phyloP scores from a whole-genome alignment of 2,113 vertebrate species.

The Mobula hypostoma region DNA sequence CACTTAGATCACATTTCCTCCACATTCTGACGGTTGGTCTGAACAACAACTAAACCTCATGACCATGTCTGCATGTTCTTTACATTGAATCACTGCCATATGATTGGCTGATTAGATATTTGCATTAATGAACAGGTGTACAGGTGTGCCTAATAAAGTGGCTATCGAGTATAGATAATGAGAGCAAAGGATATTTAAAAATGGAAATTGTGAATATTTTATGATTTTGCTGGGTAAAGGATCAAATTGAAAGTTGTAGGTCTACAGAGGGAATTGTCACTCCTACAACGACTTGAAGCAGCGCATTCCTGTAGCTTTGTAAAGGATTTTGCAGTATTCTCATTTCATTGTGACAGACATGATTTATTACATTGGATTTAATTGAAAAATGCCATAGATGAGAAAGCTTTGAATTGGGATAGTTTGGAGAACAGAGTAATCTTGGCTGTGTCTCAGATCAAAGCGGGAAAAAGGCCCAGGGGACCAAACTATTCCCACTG shows the following conservation, averaged over 20 bases:
- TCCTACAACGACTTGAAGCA: slow-evolving; percentile 10
- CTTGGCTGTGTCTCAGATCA: slow-evolving; percentile 13
- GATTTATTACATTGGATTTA: slow-evolving; percentile 51
- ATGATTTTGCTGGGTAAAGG: not conserved
- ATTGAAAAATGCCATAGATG: slow-evolving; percentile 42
- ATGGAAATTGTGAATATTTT: not conserved
- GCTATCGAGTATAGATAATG: not conserved
- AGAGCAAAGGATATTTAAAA: not conserved
- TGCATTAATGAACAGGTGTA: too few relatives aligned
- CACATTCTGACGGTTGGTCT: too few relatives aligned
- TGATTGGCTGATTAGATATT: too few relatives aligned
- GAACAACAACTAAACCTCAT: too few relatives aligned
- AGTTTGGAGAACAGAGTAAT: slow-evolving; percentile 46
- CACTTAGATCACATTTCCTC: too few relatives aligned
- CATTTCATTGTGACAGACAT: slow-evolving; percentile 48
- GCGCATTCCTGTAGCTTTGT: not conserved
- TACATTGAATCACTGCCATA: too few relatives aligned
- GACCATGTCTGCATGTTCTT: too few relatives aligned
- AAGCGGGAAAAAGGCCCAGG: slow-evolving; percentile 30
- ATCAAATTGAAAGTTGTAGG: not conserved
- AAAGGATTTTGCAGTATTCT: slow-evolving; percentile 21
- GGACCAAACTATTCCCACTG: slow-evolving; percentile 43
- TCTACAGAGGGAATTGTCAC: not conserved
- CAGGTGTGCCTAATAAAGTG: too few relatives aligned
- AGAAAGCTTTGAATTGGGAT: slow-evolving; percentile 45